phyloP scores from a whole-genome alignment of 1,140 invertebrate species.

The Adoxophyes honmai region DNA sequence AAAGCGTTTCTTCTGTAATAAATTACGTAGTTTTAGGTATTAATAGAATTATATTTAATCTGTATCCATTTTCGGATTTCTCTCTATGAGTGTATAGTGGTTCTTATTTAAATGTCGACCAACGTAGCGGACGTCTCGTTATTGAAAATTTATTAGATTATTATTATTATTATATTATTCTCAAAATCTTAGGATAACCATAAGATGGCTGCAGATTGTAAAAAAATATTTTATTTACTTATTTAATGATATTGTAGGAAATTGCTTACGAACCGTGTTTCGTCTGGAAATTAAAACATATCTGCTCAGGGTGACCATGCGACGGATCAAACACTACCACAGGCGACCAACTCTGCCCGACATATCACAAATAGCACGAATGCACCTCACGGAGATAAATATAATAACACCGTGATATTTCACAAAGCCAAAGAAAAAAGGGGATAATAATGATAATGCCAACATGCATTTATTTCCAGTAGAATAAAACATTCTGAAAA shows the following conservation, averaged over 20 bases:
- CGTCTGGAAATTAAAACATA: slow-evolving; percentile 54
- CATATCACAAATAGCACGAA: slow-evolving; percentile 63
- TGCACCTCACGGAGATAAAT: slow-evolving; percentile 47
- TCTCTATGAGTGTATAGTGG: slow-evolving; percentile 75
- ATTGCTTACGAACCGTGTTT: slow-evolving; percentile 63
- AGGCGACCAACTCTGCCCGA: slow-evolving; percentile 33
- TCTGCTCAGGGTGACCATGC: slow-evolving; percentile 60
- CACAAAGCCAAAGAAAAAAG: slow-evolving; percentile 71
- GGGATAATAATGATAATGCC: slow-evolving; percentile 49
- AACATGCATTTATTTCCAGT: slow-evolving; percentile 55
- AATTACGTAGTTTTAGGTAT: slow-evolving; percentile 69
- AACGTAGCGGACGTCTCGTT: slow-evolving; percentile 73
- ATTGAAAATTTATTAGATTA: slow-evolving; percentile 75
- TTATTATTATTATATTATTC: slow-evolving; percentile 72
- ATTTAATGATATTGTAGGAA: slow-evolving; percentile 52
- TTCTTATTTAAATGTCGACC: slow-evolving; percentile 75
- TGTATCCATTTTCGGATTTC: slow-evolving; percentile 75
- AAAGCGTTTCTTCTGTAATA: slow-evolving; percentile 65
- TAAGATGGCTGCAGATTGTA: slow-evolving; percentile 74
- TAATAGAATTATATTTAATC: slow-evolving; percentile 74
- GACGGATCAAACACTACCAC: slow-evolving; percentile 35
- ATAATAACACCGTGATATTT: slow-evolving; percentile 66
- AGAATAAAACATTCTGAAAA: slow-evolving; percentile 32
- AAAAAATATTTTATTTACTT: slow-evolving; percentile 72
- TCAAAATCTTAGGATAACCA: slow-evolving; percentile 69